These are phyloP conservation scores for Danaus melanippus DNA, from an alignment of 1,140 invertebrate genomes.

Conservation along the genomic window DNA sequence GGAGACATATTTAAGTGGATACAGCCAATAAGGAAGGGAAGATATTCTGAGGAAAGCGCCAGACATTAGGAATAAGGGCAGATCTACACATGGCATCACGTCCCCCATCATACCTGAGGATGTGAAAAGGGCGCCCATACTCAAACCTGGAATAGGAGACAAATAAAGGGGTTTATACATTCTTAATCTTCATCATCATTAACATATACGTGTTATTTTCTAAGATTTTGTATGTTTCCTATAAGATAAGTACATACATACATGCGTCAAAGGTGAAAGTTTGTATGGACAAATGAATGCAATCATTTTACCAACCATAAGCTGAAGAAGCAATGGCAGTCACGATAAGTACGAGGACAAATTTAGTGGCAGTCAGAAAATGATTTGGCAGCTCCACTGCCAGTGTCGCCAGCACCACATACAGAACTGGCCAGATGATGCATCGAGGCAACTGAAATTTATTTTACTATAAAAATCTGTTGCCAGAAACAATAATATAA, in stretches of 20 bases:
- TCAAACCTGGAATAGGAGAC: constrained; percentile 36
- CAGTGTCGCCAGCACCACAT: constrained; percentile 35
- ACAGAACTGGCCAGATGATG: constrained; percentile 40
- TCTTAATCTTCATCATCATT: no score
- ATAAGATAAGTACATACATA: neutral
- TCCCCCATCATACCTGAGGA: constrained; percentile 48
- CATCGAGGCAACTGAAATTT: constrained; percentile 40
- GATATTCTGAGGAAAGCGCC: constrained; percentile 54
- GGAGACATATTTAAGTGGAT: constrained; percentile 73
- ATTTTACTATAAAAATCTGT: constrained; percentile 4
- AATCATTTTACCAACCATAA: constrained; percentile 38
- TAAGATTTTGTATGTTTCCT: neutral
- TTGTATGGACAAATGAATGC: no score
- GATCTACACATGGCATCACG: constrained; percentile 51
- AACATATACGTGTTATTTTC: no score
- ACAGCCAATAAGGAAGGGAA: constrained; percentile 59
- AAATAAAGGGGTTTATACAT: neutral
- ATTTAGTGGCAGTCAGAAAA: constrained; percentile 35
- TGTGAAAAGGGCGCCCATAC: constrained; percentile 52
- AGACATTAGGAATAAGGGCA: constrained; percentile 53
- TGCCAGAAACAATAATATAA: constrained; percentile 2
- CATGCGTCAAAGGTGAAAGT: no score
- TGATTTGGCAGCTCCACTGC: constrained; percentile 46
- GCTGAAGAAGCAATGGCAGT: constrained; percentile 37
- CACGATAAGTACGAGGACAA: constrained; percentile 30